Conservation (phyloP, 2,797 vertebrate species). For the Hapalemur alaotrensis region DNA sequence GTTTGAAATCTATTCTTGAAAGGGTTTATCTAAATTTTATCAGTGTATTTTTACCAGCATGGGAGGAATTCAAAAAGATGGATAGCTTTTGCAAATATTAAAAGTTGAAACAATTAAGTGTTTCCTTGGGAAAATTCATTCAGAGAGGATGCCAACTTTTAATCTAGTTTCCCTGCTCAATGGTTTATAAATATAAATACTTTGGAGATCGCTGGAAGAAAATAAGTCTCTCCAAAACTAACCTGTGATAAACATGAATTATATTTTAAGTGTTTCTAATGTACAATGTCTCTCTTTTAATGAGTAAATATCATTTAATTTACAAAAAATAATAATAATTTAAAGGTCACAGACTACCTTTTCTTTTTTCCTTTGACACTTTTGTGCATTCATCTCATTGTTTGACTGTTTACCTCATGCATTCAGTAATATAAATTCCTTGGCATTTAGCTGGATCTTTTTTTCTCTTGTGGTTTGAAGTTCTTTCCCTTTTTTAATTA, state of each 20-base stretch:
- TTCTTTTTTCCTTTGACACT: slow-evolving; percentile 76
- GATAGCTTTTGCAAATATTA: slow-evolving; percentile 59
- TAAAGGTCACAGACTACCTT: slow-evolving; percentile 80
- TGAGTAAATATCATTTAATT: slow-evolving; percentile 75
- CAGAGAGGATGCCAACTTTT: slow-evolving; percentile 64
- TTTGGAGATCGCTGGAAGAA: slow-evolving; percentile 54
- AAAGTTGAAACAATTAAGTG: slow-evolving; percentile 70
- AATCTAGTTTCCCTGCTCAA: slow-evolving; percentile 30
- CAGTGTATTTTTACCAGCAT: neutral
- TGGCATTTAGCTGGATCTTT: slow-evolving; percentile 80
- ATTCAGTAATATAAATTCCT: slow-evolving; percentile 79
- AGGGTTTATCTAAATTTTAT: slow-evolving; percentile 47
- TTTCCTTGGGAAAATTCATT: slow-evolving; percentile 45
- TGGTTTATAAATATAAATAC: slow-evolving; percentile 67
- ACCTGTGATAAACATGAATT: slow-evolving; percentile 64
- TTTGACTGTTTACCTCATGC: slow-evolving; percentile 81
- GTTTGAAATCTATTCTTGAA: slow-evolving; percentile 44
- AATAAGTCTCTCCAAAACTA: slow-evolving; percentile 12
- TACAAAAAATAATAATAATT: slow-evolving; percentile 65
- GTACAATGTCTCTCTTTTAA: slow-evolving; percentile 63
- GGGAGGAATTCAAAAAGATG: slow-evolving; percentile 29
- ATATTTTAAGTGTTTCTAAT: slow-evolving; percentile 67
- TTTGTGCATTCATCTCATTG: slow-evolving; percentile 76
- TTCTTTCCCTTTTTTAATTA: slow-evolving; percentile 86
- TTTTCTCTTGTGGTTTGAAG: slow-evolving; percentile 75